Percentiles rank a stretch among this genome's conserved stretches.
Conservation (phyloP, 2,888 invertebrate genomes). For the Nipponacmea schrenckii region DNA sequence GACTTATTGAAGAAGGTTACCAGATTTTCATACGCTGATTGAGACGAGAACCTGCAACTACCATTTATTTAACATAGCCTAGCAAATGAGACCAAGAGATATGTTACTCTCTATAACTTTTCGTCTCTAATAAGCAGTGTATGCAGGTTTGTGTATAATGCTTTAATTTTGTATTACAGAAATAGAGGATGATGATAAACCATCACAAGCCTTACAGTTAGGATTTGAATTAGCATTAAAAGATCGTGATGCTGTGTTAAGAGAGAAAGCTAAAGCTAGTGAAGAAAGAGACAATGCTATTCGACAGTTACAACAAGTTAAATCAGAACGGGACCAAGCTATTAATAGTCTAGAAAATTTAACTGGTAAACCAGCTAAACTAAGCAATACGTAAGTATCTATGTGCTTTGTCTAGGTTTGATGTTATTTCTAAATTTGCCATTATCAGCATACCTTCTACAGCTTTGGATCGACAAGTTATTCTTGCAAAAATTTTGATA, state of each 20-base stretch:
- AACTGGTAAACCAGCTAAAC: constrained; percentile 48
- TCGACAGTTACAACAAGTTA: constrained; percentile 55
- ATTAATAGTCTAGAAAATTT: constrained; percentile 55
- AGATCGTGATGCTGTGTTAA: constrained; percentile 62
- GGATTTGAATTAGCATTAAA: constrained; percentile 64
- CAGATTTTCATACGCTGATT: no score
- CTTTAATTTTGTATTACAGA: constrained; percentile 27
- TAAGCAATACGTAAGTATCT: constrained; percentile 33
- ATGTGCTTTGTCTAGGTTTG: background rate
- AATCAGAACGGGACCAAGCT: constrained; percentile 57
- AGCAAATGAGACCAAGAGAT: no score
- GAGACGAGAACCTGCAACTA: no score
- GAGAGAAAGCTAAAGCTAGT: constrained; percentile 61
- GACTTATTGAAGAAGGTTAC: no score
- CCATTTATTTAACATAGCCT: no score
- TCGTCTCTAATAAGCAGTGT: no score
- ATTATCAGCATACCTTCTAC: background rate
- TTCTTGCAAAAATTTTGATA: background rate
- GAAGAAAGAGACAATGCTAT: constrained; percentile 61
- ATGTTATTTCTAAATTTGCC: background rate
- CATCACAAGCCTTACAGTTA: constrained; percentile 63
- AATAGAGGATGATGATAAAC: constrained; percentile 47
- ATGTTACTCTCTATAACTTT: no score
- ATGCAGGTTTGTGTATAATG: no score
- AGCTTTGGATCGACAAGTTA: background rate